Percentiles rank a stretch among this genome's conserved stretches.
Evolutionary conservation across 2,797 vertebrate species (phyloP).

Genomic region (Arctocebus calabarensis): DNA sequence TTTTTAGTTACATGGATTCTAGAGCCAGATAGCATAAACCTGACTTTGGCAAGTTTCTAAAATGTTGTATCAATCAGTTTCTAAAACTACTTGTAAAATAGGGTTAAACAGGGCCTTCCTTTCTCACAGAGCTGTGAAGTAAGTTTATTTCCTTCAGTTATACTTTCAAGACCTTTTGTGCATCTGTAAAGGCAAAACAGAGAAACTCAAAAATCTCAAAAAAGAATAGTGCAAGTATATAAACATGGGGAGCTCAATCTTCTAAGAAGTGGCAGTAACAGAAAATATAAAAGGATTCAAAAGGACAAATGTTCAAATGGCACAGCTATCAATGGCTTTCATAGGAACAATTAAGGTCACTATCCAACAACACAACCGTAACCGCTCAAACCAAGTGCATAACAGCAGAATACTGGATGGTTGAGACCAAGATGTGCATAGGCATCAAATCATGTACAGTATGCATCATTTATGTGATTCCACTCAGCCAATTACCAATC

Average conservation of each 20-base stretch:
- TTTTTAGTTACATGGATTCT: not conserved
- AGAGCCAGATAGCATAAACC: not conserved
- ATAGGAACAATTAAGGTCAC: not conserved
- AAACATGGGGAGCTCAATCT: not conserved
- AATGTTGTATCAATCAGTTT: not conserved
- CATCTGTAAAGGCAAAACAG: too few relatives aligned
- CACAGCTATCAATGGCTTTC: not conserved
- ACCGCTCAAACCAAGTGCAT: not conserved
- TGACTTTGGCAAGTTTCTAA: not conserved
- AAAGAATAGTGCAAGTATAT: not conserved
- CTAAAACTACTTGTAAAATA: not conserved
- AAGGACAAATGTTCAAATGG: not conserved
- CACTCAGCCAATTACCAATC: not conserved
- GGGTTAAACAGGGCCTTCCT: not conserved
- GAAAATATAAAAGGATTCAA: constrained; percentile 6
- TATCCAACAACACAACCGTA: not conserved
- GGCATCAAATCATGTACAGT: not conserved
- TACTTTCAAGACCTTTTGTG: too few relatives aligned
- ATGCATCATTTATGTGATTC: not conserved
- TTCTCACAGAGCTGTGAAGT: not conserved
- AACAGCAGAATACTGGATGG: not conserved
- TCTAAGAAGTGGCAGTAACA: constrained; percentile 6
- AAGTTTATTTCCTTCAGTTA: too few relatives aligned
- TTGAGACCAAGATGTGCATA: rapidly evolving
- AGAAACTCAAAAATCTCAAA: too few relatives aligned